Conservation (phyloP, 1,140 invertebrate species). For the Atta texana region DNA sequence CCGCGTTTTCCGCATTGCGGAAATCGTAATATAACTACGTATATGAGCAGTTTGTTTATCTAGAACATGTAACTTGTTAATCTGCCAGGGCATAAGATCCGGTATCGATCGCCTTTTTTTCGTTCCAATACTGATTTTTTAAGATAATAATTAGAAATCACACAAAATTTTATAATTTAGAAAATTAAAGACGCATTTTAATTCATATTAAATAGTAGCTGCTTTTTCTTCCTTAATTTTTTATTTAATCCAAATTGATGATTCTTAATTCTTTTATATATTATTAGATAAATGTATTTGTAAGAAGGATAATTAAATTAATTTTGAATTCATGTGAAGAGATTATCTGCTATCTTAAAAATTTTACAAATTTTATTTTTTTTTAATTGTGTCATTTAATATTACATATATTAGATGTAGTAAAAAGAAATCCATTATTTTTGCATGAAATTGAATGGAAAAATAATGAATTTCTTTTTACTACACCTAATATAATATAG, state of each 20-base stretch:
- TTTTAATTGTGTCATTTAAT: neutral
- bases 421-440: too few species aligned
- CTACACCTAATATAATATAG: neutral
- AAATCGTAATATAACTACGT: constrained; percentile 32
- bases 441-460: too few species aligned
- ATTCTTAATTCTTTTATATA: neutral
- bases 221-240: neutral
- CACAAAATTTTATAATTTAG: neutral
- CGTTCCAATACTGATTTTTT: constrained; percentile 2
- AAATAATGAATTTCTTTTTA: too few species aligned
- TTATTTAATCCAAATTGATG: neutral
- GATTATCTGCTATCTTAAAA: neutral
- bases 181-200: neutral
- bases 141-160: neutral
- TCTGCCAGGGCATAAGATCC: constrained; percentile 18
- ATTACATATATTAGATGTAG: too few species aligned
- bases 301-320: neutral
- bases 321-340: neutral
- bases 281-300: neutral
- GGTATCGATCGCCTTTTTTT: neutral
- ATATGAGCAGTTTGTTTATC: constrained; percentile 18
- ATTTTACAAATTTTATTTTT: constrained; percentile 1
- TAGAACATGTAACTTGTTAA: constrained; percentile 20
- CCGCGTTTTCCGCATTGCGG: constrained; percentile 50
- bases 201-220: neutral